Evolutionary conservation across 2,113 vertebrate species (phyloP).

Genomic region (Lucifuga dentata): DNA sequence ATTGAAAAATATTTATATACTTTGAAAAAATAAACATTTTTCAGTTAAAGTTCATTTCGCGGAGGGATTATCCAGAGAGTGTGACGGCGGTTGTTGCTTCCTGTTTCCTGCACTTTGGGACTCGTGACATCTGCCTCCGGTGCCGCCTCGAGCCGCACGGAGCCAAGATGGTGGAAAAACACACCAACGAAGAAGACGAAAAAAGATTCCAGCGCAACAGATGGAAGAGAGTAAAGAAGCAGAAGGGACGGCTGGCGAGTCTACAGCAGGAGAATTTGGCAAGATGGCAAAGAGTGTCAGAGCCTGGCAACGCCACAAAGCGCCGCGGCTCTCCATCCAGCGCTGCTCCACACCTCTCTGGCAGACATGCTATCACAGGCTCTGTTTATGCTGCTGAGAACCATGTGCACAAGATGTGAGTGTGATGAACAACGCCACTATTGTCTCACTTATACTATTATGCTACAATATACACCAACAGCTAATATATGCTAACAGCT

Average conservation of each 20-base stretch:
- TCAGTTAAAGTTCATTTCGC: slow-evolving; percentile 69
- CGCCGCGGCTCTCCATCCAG: slow-evolving; percentile 60
- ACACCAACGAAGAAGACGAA: neutral
- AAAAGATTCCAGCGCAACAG: slow-evolving; percentile 70
- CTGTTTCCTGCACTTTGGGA: slow-evolving; percentile 14
- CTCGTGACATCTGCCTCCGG: slow-evolving; percentile 48
- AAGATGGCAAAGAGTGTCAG: slow-evolving; percentile 66
- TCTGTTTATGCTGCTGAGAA: slow-evolving; percentile 51
- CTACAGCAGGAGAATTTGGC: slow-evolving; percentile 63
- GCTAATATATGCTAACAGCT: no score
- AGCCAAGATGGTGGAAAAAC: slow-evolving; percentile 56
- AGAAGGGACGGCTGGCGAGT: slow-evolving; percentile 47
- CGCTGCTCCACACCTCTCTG: slow-evolving; percentile 67
- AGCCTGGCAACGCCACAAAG: slow-evolving; percentile 80
- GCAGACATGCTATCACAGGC: slow-evolving; percentile 65
- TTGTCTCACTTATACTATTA: no score
- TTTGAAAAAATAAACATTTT: slow-evolving; percentile 78
- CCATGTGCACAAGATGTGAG: no score
- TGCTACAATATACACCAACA: no score
- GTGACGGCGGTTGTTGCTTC: slow-evolving; percentile 38
- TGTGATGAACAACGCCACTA: no score
- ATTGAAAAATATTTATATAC: slow-evolving; percentile 77
- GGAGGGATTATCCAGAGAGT: slow-evolving; percentile 36
- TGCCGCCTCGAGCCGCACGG: slow-evolving; percentile 8
- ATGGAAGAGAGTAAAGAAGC: slow-evolving; percentile 47